Percentiles rank a stretch among this genome's conserved stretches.
These are phyloP conservation scores for Linepithema humile DNA, from an alignment of 1,140 invertebrate genomes.

Conservation along the genomic window DNA sequence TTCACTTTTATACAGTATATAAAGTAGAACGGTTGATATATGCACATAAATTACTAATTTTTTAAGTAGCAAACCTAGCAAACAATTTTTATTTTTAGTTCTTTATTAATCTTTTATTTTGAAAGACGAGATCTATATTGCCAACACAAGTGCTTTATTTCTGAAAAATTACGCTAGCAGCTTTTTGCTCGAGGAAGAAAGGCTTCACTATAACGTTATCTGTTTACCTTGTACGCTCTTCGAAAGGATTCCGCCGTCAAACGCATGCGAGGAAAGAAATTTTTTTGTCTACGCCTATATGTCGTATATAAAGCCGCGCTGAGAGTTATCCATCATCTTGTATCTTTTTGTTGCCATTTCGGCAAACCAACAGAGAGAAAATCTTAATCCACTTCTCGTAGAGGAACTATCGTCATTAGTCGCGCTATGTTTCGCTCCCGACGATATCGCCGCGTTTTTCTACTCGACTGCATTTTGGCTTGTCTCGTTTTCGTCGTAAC, in stretches of 20 bases:
- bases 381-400: conserved; percentile 67
- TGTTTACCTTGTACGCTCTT: conserved; percentile 22
- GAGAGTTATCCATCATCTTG: conserved; percentile 65
- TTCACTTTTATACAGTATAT: not conserved
- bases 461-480: not conserved
- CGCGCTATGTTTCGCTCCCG: conserved; percentile 56
- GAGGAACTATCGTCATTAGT: conserved; percentile 63
- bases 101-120: conserved; percentile 2
- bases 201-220: conserved; percentile 27
- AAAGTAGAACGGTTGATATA: too few species aligned
- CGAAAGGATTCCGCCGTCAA: conserved; percentile 38
- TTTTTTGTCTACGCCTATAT: conserved; percentile 59
- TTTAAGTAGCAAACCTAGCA: not conserved
- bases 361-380: conserved; percentile 66
- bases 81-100: conserved; percentile 2
- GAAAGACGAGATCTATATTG: not conserved
- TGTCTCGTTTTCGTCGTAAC: conserved; percentile 13
- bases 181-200: conserved; percentile 11
- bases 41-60: too few species aligned
- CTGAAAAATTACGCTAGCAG: conserved; percentile 19
- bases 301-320: conserved; percentile 34
- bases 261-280: conserved; percentile 17
- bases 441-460: conserved; percentile 58
- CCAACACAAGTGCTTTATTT: not conserved
- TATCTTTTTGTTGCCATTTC: conserved; percentile 64